Evolutionary conservation across 2,888 invertebrate genomes (phyloP).

Genomic region (Melanargia galathea): DNA sequence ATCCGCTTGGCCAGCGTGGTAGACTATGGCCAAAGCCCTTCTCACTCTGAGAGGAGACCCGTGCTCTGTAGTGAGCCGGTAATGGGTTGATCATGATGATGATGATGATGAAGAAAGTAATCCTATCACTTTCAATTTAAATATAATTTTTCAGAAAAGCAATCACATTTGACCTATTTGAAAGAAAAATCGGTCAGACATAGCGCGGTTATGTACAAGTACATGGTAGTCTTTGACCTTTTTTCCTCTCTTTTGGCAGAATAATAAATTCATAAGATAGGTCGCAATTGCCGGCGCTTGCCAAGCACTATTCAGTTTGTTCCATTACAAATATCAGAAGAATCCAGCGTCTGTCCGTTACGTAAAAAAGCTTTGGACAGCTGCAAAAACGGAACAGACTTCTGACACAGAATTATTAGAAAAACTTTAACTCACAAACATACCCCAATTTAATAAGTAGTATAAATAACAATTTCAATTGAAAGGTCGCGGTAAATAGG

Average conservation of each 20-base stretch:
- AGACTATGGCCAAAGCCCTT: too few relatives aligned
- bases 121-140: too few relatives aligned
- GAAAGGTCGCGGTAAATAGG: not conserved
- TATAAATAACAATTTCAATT: slow-evolving; percentile 1
- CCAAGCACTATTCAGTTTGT: slow-evolving; percentile 17
- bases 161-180: slow-evolving; percentile 6
- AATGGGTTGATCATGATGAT: too few relatives aligned
- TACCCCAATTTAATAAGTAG: not conserved
- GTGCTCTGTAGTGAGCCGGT: too few relatives aligned
- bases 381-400: not conserved
- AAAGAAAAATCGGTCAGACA: slow-evolving; percentile 7
- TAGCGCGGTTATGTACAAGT: not conserved
- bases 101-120: too few relatives aligned
- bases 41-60: too few relatives aligned
- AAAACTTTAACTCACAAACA: not conserved
- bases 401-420: not conserved
- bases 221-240: slow-evolving; percentile 7
- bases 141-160: slow-evolving; percentile 1
- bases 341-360: slow-evolving; percentile 13
- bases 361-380: slow-evolving; percentile 5
- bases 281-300: slow-evolving; percentile 21
- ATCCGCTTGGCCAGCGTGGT: too few relatives aligned
- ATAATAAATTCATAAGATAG: slow-evolving; percentile 28
- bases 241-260: slow-evolving; percentile 15
- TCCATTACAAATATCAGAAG: slow-evolving; percentile 16